phyloP scores from a whole-genome alignment of 2,797 vertebrate species.

The Streptopelia turtur region DNA sequence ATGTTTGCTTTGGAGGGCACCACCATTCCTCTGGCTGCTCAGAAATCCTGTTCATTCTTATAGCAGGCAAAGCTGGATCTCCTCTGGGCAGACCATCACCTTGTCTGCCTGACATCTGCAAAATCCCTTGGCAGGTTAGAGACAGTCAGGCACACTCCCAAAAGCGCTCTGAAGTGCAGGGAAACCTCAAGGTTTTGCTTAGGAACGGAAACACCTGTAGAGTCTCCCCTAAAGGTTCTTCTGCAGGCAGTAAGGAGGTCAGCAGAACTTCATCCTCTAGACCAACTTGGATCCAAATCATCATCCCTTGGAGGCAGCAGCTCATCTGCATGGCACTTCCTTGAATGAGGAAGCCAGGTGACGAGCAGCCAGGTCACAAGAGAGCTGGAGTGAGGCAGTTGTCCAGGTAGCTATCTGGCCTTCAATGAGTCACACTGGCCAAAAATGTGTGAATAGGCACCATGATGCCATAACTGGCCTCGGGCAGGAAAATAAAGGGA shows the following conservation, averaged over 20 bases:
- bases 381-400: fast-evolving
- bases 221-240: background rate
- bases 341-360: background rate
- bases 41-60: background rate
- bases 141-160: background rate
- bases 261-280: background rate
- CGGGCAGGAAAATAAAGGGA: background rate
- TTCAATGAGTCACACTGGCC: background rate
- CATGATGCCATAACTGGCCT: background rate
- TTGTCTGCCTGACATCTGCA: background rate
- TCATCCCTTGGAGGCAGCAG: background rate
- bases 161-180: background rate
- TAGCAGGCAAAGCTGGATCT: background rate
- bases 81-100: background rate
- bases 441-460: background rate
- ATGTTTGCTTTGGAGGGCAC: background rate
- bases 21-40: background rate
- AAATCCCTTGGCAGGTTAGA: background rate
- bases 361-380: background rate
- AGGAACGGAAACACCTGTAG: background rate
- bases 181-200: background rate
- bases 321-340: background rate
- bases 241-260: background rate
- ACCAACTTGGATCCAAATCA: background rate
- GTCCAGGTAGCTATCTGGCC: background rate